Evolutionary conservation across 1,140 invertebrate genomes (phyloP), one percentile per base, ranked within the genome.

Genomic region (Diuraphis noxia): DNA sequence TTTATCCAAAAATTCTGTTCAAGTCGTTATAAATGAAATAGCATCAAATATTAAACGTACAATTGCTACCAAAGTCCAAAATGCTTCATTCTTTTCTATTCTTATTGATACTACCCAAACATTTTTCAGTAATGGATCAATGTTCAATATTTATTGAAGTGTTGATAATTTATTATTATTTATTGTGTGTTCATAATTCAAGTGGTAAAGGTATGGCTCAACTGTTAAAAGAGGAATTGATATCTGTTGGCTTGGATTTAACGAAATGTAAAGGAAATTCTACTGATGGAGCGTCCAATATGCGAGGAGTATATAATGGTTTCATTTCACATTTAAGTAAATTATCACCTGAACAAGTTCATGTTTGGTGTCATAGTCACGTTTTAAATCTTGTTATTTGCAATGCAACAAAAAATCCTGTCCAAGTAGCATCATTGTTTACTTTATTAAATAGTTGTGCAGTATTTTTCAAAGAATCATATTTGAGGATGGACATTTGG

Each of bases 281-380:
- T 34, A 88, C 87, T 34, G 52, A 88, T 88, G 52, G 87, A 88
- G 87, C 52, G 25, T 63, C 49, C 30, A 88, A 88, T 88, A 88
- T 88, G 87, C 41, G 56, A 52, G 86, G 86, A 49, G 36, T 38
- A 63, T 88, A 88, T 63, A 46, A 88, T 49, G 86, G 46, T 52
- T 88, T 88, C 6, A 46, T 49, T 41, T 41, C 82, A 84, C 41
- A 43, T 41, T 43, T 84, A 41, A 41, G 41, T 46, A 38, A 88
- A 88, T 46, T 46, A 56, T 52, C 36, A 10, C 46, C 21, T 52
- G 36, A 88, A 88, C 86, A 88, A 88, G 36, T 88, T 63, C 86
- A 88, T 88, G 56, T 88, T 63, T 88, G 34, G 86, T 88, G 86
- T 46, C 43, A 88, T 52, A 52, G 40, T 46, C 56, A 88, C n/a